These are phyloP conservation scores for Prunella fulvescens DNA, from an alignment of 2,113 vertebrate genomes.

Conservation along the genomic window DNA sequence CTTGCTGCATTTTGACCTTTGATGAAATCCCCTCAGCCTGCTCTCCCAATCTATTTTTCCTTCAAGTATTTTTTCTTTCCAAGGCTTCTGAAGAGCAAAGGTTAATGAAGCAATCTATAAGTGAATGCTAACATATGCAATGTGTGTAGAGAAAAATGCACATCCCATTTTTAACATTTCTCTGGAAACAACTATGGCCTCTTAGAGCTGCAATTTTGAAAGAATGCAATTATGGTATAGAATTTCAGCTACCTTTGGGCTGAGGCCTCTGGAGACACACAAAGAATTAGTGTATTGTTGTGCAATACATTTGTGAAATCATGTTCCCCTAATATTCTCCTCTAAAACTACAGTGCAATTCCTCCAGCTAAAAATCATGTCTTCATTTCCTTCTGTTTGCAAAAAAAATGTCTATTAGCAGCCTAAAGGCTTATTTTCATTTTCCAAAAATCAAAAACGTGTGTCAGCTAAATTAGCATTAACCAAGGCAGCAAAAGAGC, in stretches of 20 bases:
- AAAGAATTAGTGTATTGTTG: constrained; percentile 55
- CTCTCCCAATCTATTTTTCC: not conserved
- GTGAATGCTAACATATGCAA: constrained; percentile 29
- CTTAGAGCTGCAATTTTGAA: constrained; percentile 49
- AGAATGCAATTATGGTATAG: constrained; percentile 45
- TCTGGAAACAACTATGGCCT: constrained; percentile 32
- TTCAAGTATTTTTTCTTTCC: constrained; percentile 5
- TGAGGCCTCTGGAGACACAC: constrained; percentile 15
- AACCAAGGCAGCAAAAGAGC: not conserved
- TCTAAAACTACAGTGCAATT: not conserved
- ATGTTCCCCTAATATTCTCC: not conserved
- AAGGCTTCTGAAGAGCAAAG: constrained; percentile 37
- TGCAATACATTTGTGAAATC: constrained; percentile 20
- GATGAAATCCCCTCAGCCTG: not conserved
- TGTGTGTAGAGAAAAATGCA: constrained; percentile 11
- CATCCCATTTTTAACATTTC: constrained; percentile 36
- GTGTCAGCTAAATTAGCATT: not conserved
- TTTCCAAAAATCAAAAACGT: not conserved
- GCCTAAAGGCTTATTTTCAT: not conserved
- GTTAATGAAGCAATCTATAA: constrained; percentile 33
- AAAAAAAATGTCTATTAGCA: not conserved
- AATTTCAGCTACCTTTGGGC: constrained; percentile 57
- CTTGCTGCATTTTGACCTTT: constrained; percentile 1
- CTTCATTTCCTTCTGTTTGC: not conserved
- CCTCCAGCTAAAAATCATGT: not conserved